These are phyloP conservation scores for Gymnoscelis rufifasciata DNA, from an alignment of 2,888 invertebrate genomes.

Conservation along the genomic window DNA sequence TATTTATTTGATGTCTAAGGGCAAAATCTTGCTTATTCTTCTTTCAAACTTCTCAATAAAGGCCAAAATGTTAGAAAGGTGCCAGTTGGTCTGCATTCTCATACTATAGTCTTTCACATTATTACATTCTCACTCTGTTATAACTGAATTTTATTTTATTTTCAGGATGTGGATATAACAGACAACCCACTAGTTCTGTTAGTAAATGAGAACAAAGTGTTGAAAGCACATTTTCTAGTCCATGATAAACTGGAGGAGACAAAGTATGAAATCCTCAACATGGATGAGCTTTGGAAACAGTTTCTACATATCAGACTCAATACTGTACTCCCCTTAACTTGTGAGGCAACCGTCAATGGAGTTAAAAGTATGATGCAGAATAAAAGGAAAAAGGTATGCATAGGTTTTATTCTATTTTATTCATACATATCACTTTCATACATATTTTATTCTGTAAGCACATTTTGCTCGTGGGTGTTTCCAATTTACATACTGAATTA, in stretches of 20 bases:
- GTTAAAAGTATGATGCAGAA: slow-evolving; percentile 82
- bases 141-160: slow-evolving; percentile 13
- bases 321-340: slow-evolving; percentile 82
- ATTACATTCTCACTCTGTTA: too few species aligned
- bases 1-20: too few species aligned
- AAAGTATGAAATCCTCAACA: slow-evolving; percentile 80
- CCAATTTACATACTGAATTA: too few species aligned
- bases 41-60: too few species aligned
- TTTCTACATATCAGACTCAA: slow-evolving; percentile 85
- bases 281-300: slow-evolving; percentile 82
- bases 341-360: slow-evolving; percentile 77
- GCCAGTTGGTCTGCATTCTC: too few species aligned
- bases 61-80: too few species aligned
- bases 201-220: slow-evolving; percentile 70
- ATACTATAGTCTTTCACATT: too few species aligned
- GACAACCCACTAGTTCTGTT: slow-evolving; percentile 86
- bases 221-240: slow-evolving; percentile 83
- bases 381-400: slow-evolving; percentile 81
- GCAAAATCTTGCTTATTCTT: too few species aligned
- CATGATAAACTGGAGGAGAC: slow-evolving; percentile 85
- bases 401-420: too few species aligned
- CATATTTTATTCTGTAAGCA: too few species aligned
- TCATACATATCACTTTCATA: too few species aligned
- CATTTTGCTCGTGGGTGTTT: too few species aligned
- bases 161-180: slow-evolving; percentile 86